Conservation (phyloP, 2,113 vertebrate genomes). For the Paedocypris sp. region DNA sequence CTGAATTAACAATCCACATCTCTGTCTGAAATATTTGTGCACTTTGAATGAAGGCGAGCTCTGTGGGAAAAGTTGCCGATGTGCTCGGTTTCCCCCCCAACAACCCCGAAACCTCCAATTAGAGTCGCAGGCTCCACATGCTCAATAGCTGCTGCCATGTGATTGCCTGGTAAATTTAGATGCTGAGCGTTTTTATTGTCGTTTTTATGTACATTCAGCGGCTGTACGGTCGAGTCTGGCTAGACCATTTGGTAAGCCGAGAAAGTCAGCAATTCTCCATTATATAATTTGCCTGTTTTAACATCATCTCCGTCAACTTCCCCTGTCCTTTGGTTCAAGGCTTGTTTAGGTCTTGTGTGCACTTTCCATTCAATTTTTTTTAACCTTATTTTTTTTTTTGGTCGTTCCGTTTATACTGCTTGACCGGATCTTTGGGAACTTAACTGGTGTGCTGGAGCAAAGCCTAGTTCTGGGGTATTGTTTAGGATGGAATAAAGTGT, state of each 20-base stretch:
- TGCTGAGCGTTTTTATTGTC: slow-evolving; percentile 53
- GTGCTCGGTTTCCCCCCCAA: slow-evolving; percentile 39
- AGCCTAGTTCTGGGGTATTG: neutral
- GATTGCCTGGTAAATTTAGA: slow-evolving; percentile 52
- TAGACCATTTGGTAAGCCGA: neutral
- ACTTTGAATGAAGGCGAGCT: slow-evolving; percentile 46
- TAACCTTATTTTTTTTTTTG: neutral
- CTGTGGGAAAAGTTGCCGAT: slow-evolving; percentile 40
- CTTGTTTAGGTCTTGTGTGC: slow-evolving; percentile 7
- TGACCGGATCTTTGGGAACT: slow-evolving; percentile 13
- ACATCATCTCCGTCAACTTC: neutral
- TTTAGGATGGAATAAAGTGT: neutral
- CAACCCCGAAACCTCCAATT: slow-evolving; percentile 52
- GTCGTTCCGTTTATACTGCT: neutral
- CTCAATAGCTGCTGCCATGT: slow-evolving; percentile 26
- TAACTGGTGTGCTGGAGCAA: neutral
- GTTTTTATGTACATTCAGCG: slow-evolving; percentile 44
- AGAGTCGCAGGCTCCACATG: slow-evolving; percentile 40
- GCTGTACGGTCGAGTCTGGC: slow-evolving; percentile 14
- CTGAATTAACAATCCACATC: slow-evolving; percentile 56
- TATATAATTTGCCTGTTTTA: neutral
- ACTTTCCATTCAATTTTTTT: too few species aligned
- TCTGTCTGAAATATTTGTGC: slow-evolving; percentile 54
- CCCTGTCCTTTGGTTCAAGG: neutral
- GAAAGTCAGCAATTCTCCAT: neutral